Evolutionary conservation across 2,797 vertebrate genomes (phyloP).

Genomic region (Cryptoblepharus egeriae): DNA sequence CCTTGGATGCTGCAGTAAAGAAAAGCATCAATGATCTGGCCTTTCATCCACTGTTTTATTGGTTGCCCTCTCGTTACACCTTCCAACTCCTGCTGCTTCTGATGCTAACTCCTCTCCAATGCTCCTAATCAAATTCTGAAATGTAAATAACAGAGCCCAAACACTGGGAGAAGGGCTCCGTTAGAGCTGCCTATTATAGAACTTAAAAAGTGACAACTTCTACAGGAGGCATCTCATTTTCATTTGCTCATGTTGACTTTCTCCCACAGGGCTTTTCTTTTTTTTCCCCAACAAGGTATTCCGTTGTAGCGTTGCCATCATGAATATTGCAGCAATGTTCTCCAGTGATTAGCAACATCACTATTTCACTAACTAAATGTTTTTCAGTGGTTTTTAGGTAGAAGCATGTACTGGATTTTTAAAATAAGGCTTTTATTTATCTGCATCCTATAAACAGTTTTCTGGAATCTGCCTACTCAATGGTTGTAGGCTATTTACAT

Average conservation of each 20-base stretch:
- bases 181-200: slow-evolving; percentile 26
- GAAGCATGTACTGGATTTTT: not conserved
- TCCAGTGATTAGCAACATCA: not conserved
- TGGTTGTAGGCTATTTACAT: too few species aligned
- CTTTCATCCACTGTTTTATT: slow-evolving; percentile 55
- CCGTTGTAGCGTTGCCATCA: not conserved
- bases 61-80: slow-evolving; percentile 43
- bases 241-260: not conserved
- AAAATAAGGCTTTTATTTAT: not conserved
- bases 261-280: not conserved
- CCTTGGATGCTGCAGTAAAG: slow-evolving; percentile 9
- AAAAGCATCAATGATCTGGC: not conserved
- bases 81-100: slow-evolving; percentile 45
- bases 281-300: not conserved
- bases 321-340: not conserved
- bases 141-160: slow-evolving; percentile 41
- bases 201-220: slow-evolving; percentile 27
- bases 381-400: not conserved
- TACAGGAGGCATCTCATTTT: slow-evolving; percentile 2
- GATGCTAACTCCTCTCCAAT: slow-evolving; percentile 30
- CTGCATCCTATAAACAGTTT: too few species aligned
- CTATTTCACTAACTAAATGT: not conserved
- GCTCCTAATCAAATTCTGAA: slow-evolving; percentile 46
- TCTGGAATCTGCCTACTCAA: too few species aligned
- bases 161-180: not conserved